A percentile compares a stretch with the other conserved stretches of the same genome.
Evolutionary conservation across 2,797 vertebrate genomes (phyloP).

Genomic region (Sciurus vulgaris): DNA sequence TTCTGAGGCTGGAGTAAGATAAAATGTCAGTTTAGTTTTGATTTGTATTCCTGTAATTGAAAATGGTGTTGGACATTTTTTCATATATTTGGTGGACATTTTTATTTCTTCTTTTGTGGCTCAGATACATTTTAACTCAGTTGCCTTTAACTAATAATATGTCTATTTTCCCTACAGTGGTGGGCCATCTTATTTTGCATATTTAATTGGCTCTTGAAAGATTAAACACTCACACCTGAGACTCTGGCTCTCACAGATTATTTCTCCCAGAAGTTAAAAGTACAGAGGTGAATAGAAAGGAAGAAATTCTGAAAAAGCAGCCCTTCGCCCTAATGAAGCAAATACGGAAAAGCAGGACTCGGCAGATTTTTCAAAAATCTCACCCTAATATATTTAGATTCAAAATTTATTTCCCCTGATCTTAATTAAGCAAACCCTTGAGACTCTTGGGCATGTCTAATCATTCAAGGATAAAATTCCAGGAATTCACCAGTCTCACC

Average conservation of each 20-base stretch:
- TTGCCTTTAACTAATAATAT: not conserved
- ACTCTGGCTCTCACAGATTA: not conserved
- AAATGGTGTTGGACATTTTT: too few relatives aligned
- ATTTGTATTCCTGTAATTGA: too few relatives aligned
- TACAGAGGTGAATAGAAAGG: not conserved
- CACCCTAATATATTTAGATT: not conserved
- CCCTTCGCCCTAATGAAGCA: not conserved
- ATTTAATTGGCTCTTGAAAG: slow-evolving; percentile 33
- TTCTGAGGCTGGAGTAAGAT: too few relatives aligned
- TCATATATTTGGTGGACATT: too few relatives aligned
- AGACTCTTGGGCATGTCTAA: not conserved
- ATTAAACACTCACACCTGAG: not conserved
- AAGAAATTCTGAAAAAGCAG: slow-evolving; percentile 4
- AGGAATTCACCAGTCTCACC: not conserved
- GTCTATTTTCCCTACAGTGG: not conserved
- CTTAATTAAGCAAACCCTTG: slow-evolving; percentile 3
- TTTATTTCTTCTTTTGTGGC: too few relatives aligned
- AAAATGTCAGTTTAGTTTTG: too few relatives aligned
- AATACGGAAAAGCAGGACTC: not conserved
- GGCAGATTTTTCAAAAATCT: not conserved
- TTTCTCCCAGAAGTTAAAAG: not conserved
- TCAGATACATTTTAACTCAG: not conserved
- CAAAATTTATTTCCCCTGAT: slow-evolving; percentile 6
- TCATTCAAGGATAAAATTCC: not conserved
- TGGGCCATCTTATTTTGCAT: not conserved